These are phyloP conservation scores for Scomber colias DNA, from an alignment of 2,113 vertebrate genomes.

Conservation along the genomic window DNA sequence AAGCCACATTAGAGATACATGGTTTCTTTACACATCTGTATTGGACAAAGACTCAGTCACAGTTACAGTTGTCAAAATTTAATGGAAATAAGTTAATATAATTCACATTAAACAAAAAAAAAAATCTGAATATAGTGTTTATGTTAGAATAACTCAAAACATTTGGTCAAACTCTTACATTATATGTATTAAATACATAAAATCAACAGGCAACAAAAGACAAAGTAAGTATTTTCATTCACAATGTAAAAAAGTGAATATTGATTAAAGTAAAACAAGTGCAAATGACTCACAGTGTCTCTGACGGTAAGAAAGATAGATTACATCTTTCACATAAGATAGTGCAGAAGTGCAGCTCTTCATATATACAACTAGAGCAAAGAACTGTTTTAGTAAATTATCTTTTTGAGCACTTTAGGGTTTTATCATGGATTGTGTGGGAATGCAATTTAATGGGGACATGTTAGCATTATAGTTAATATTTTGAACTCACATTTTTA, in stretches of 20 bases:
- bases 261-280: conserved; percentile 66
- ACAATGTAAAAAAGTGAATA: conserved; percentile 56
- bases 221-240: conserved; percentile 40
- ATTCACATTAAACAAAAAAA: conserved; percentile 44
- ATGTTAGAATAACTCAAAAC: conserved; percentile 58
- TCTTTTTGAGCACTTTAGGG: conserved; percentile 73
- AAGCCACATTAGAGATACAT: conserved; percentile 12
- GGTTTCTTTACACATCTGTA: background rate
- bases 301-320: conserved; percentile 76
- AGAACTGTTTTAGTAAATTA: conserved; percentile 50
- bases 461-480: conserved; percentile 16
- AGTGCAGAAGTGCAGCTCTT: conserved; percentile 78
- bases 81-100: conserved; percentile 77
- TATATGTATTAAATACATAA: conserved; percentile 60
- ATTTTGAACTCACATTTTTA: conserved; percentile 14
- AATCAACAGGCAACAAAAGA: conserved; percentile 45
- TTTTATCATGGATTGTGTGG: conserved; percentile 53
- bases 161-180: conserved; percentile 70
- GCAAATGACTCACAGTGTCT: conserved; percentile 83
- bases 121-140: conserved; percentile 49
- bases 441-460: conserved; percentile 50
- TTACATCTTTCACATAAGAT: conserved; percentile 69
- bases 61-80: conserved; percentile 56
- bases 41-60: background rate
- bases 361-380: conserved; percentile 58